Conservation (phyloP, 2,888 invertebrate species). For the Caenorhabditis sp. region DNA sequence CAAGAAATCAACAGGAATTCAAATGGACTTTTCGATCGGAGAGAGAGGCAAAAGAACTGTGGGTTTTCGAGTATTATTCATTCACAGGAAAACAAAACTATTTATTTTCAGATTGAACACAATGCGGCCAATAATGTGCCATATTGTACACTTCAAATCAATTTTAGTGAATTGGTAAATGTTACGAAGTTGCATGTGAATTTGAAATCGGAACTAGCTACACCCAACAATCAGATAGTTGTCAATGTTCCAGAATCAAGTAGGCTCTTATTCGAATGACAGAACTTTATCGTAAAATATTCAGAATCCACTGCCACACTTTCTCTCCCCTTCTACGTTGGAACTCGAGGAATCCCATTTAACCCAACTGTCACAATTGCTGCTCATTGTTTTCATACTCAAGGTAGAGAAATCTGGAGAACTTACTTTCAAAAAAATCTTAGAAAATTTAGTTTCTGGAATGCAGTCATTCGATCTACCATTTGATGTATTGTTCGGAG, state of each 20-base stretch:
- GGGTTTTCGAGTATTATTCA: background rate
- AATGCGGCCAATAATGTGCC: constrained; percentile 30
- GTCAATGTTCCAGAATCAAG: constrained; percentile 14
- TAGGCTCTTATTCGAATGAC: background rate
- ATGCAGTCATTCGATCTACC: constrained; percentile 18
- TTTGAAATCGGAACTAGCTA: constrained; percentile 15
- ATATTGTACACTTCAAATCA: constrained; percentile 16
- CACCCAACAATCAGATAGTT: constrained; percentile 18
- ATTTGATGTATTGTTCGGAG: constrained; percentile 27
- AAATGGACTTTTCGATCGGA: constrained; percentile 19
- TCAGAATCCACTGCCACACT: constrained; percentile 16
- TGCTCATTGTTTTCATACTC: constrained; percentile 19
- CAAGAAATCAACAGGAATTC: constrained; percentile 14
- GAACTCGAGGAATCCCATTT: constrained; percentile 16
- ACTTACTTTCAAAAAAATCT: too few species aligned
- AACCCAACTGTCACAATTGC: constrained; percentile 17
- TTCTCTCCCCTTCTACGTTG: constrained; percentile 36
- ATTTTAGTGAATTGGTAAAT: constrained; percentile 15
- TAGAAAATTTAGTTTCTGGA: constrained; percentile 19
- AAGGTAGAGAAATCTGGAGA: too few species aligned
- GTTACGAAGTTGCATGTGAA: constrained; percentile 26
- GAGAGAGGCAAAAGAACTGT: constrained; percentile 27
- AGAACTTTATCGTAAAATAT: background rate
- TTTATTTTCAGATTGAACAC: constrained; percentile 21
- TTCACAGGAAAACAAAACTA: background rate